Conservation (phyloP, 2,888 invertebrate species). For the Nephrotoma flavescens region DNA sequence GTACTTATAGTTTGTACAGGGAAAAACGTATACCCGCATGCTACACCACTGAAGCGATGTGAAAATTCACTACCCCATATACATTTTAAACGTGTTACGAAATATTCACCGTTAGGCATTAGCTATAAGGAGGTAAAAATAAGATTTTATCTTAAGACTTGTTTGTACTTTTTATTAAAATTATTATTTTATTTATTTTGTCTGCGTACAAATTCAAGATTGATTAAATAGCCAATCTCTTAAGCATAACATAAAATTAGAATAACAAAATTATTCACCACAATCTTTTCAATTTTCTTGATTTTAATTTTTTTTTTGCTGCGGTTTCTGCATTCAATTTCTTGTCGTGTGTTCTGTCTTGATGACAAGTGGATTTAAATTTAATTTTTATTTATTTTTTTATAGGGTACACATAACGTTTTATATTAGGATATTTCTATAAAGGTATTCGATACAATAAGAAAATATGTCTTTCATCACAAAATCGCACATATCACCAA, state of each 20-base stretch:
- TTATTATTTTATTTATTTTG: background rate
- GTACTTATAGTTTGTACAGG: background rate
- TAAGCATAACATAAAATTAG: background rate
- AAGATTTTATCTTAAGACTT: background rate
- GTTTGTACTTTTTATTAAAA: background rate
- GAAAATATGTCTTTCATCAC: background rate
- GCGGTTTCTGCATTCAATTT: background rate
- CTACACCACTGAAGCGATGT: no score
- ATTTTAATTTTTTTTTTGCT: background rate
- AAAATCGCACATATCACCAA: background rate
- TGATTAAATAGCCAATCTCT: background rate
- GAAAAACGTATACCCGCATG: no score
- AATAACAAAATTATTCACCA: background rate
- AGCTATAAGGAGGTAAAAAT: background rate
- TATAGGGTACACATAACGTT: background rate
- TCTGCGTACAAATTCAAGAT: background rate
- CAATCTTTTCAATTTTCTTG: background rate
- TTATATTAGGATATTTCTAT: background rate
- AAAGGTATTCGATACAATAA: background rate
- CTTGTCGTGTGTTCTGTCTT: background rate
- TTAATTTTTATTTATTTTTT: background rate
- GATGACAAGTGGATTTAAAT: background rate
- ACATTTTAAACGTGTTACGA: background rate
- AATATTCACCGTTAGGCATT: background rate
- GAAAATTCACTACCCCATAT: background rate